Evolutionary conservation across 2,888 invertebrate genomes (phyloP).

Genomic region (Xanthorhoe designata): DNA sequence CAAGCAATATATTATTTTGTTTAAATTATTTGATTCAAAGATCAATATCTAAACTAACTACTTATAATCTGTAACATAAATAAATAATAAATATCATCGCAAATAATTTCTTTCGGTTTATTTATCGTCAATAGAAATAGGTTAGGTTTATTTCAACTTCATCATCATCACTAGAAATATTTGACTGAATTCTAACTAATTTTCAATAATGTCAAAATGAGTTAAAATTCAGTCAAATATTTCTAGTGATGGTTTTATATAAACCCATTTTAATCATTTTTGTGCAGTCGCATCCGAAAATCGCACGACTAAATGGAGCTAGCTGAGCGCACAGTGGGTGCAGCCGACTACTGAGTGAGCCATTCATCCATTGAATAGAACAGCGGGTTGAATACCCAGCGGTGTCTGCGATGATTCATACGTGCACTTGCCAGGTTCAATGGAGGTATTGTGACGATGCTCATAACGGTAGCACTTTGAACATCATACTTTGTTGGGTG

Average conservation of each 20-base stretch:
- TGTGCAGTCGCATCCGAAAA: not conserved
- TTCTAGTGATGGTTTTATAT: not conserved
- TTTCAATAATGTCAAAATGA: no score
- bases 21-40: no score
- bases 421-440: slow-evolving; percentile 36
- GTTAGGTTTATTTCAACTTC: no score
- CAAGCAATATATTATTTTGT: no score
- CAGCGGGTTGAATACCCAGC: slow-evolving; percentile 39
- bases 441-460: slow-evolving; percentile 35
- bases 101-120: no score
- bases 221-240: no score
- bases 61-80: no score
- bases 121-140: no score
- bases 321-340: slow-evolving; percentile 4
- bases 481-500: slow-evolving; percentile 10
- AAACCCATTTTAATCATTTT: not conserved
- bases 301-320: slow-evolving; percentile 7
- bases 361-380: slow-evolving; percentile 33
- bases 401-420: slow-evolving; percentile 38
- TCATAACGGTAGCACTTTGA: slow-evolving; percentile 31
- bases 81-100: no score
- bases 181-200: no score
- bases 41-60: no score
- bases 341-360: slow-evolving; percentile 20
- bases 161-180: no score